These are phyloP conservation scores for Streptopelia turtur DNA, from an alignment of 2,797 vertebrate species.

Conservation along the genomic window DNA sequence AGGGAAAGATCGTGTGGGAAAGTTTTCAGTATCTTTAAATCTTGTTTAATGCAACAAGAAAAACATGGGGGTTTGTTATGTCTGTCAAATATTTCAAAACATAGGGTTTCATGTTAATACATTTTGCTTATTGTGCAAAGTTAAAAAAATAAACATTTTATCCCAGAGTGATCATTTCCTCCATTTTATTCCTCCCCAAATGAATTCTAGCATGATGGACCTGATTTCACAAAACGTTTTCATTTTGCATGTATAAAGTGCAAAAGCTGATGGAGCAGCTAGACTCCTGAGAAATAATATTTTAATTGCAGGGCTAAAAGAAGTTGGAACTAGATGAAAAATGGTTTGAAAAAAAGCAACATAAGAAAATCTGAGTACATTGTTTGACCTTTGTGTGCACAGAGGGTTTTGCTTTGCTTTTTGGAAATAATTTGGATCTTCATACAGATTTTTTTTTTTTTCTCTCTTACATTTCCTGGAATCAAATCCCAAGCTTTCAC, in stretches of 20 bases:
- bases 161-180: neutral
- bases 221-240: neutral
- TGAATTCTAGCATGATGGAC: neutral
- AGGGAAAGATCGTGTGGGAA: neutral
- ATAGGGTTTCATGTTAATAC: accelerated
- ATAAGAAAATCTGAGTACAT: neutral
- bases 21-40: neutral
- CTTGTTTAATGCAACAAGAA: neutral
- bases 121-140: neutral
- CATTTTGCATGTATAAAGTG: neutral
- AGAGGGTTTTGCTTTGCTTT: neutral
- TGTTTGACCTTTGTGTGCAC: neutral
- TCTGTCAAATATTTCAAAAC: neutral
- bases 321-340: neutral
- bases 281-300: neutral
- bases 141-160: neutral
- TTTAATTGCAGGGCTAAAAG: neutral
- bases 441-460: neutral
- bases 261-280: neutral
- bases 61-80: neutral
- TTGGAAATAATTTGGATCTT: neutral
- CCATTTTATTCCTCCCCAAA: neutral
- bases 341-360: neutral
- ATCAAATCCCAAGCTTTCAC: slow-evolving; percentile 21
- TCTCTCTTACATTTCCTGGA: slow-evolving; percentile 15